Evolutionary conservation across 2,888 invertebrate species (phyloP).

Genomic region (Tupiocoris notatus): DNA sequence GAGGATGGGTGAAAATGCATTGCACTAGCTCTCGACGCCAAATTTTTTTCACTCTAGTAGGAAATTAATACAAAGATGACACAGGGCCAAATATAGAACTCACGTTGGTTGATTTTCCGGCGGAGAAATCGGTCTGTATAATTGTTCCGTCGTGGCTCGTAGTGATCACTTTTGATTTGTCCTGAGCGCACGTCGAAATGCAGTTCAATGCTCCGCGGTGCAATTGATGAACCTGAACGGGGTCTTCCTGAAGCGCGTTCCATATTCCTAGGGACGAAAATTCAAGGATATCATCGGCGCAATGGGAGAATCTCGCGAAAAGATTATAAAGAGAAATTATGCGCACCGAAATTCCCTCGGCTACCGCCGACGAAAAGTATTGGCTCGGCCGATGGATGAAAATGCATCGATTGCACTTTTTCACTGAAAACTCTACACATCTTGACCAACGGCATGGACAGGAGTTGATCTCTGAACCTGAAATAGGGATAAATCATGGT

Average conservation of each 20-base stretch:
- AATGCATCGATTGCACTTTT: conserved; percentile 54
- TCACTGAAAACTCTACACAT: conserved; percentile 52
- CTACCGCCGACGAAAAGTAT: conserved; percentile 54
- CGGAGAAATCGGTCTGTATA: background rate
- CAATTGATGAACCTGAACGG: background rate
- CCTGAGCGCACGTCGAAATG: conserved; percentile 51
- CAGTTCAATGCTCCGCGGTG: conserved; percentile 51
- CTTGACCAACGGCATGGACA: conserved; percentile 4
- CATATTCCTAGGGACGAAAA: background rate
- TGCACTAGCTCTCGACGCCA: too few species aligned
- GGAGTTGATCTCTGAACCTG: conserved; percentile 14
- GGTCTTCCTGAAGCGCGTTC: background rate
- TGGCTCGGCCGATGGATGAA: conserved; percentile 53
- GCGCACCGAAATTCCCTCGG: conserved; percentile 53
- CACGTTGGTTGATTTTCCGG: background rate
- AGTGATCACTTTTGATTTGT: conserved; percentile 50
- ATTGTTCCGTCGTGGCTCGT: conserved; percentile 55
- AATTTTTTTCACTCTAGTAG: background rate
- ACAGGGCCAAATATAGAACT: background rate
- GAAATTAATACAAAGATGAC: background rate
- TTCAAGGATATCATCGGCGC: background rate
- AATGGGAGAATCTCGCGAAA: background rate
- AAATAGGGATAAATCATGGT: too few species aligned
- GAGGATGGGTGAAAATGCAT: too few species aligned
- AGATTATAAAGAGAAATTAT: background rate